These are phyloP conservation scores for Agapostemon virescens DNA, from an alignment of 2,888 invertebrate species.

Conservation along the genomic window DNA sequence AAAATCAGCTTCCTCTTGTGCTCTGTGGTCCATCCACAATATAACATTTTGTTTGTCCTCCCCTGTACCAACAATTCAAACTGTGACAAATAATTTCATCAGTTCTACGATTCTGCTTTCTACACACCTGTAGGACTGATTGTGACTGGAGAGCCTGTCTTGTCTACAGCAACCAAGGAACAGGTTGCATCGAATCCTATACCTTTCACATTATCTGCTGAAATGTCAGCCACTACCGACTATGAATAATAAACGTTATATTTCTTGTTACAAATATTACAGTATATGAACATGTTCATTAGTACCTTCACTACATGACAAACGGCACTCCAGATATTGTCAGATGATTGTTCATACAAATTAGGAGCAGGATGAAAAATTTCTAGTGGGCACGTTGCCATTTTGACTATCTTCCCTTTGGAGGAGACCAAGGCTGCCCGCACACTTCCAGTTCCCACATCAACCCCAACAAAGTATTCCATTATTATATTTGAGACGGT, in stretches of 20 bases:
- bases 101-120: not conserved
- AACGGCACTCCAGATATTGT: constrained; percentile 92
- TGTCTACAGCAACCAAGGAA: constrained; percentile 91
- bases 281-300: not conserved
- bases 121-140: constrained; percentile 85
- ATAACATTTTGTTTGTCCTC: constrained; percentile 90
- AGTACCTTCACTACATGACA: constrained; percentile 88
- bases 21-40: constrained; percentile 96
- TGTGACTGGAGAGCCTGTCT: constrained; percentile 85
- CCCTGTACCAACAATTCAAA: constrained; percentile 78
- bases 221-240: constrained; percentile 63
- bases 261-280: not conserved
- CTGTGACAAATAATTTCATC: not conserved
- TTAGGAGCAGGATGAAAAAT: constrained; percentile 90
- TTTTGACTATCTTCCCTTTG: constrained; percentile 85
- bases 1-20: constrained; percentile 87
- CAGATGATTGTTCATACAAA: constrained; percentile 94
- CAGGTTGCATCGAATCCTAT: constrained; percentile 98
- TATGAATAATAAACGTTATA: constrained; percentile 17
- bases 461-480: constrained; percentile 90
- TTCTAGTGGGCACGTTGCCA: constrained; percentile 85
- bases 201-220: constrained; percentile 84
- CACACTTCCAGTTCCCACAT: constrained; percentile 96
- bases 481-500: constrained; percentile 51
- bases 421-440: constrained; percentile 90